Conservation (phyloP, 2,888 invertebrate genomes). For the Matsumyia berberina region DNA sequence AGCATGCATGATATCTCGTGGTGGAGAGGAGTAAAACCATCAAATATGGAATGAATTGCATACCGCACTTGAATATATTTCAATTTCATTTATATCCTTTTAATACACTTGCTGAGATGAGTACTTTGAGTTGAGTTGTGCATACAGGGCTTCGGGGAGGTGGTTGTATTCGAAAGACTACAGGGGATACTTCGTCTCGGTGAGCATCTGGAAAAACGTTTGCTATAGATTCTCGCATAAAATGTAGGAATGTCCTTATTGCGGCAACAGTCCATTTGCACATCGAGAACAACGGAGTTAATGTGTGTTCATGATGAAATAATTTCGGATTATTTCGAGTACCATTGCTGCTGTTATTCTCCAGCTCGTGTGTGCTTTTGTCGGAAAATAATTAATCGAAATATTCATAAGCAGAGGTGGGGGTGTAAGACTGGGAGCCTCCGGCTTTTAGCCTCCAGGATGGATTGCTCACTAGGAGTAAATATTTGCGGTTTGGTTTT, state of each 20-base stretch:
- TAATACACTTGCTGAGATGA: slow-evolving; percentile 62
- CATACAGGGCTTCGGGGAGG: slow-evolving; percentile 31
- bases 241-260: slow-evolving; percentile 29
- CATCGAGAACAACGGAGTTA: background rate
- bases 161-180: slow-evolving; percentile 44
- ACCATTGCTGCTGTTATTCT: background rate
- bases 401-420: slow-evolving; percentile 8
- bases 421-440: background rate
- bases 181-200: slow-evolving; percentile 10
- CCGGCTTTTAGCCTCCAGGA: background rate
- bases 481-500: slow-evolving; percentile 33
- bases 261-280: slow-evolving; percentile 25
- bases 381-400: slow-evolving; percentile 26
- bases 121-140: slow-evolving; percentile 55
- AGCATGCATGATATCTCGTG: slow-evolving; percentile 54
- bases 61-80: slow-evolving; percentile 72
- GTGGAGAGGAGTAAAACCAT: slow-evolving; percentile 59
- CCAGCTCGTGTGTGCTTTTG: background rate
- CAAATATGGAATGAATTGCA: slow-evolving; percentile 70
- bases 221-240: slow-evolving; percentile 53
- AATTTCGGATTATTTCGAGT: slow-evolving; percentile 7
- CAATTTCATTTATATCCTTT: slow-evolving; percentile 72
- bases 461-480: slow-evolving; percentile 3
- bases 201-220: slow-evolving; percentile 53
- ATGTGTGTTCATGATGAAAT: slow-evolving; percentile 29